Conservation (phyloP, 1,140 invertebrate species). For the Eriocheir sinensis region DNA sequence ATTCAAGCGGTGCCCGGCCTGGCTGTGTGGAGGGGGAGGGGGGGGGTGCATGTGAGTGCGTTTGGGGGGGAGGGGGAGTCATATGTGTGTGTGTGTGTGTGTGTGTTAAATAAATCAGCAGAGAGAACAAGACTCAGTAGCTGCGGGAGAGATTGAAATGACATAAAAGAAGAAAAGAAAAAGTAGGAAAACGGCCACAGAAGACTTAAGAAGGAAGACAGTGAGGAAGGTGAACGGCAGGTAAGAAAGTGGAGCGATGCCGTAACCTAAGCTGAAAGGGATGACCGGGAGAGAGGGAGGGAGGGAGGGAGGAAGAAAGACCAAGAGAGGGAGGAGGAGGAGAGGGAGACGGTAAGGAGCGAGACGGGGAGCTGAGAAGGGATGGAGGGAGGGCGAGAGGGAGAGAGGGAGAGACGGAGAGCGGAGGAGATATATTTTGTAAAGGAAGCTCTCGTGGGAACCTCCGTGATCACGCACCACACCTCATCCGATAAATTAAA, state of each 20-base stretch:
- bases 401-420: slow-evolving; percentile 30
- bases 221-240: neutral
- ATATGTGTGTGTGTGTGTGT: neutral
- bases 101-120: neutral
- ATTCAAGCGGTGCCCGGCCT: neutral
- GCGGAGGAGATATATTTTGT: neutral
- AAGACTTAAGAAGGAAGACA: neutral
- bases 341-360: neutral
- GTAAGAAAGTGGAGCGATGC: neutral
- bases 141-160: neutral
- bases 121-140: neutral
- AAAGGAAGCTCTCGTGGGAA: neutral
- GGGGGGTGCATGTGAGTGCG: neutral
- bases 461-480: neutral
- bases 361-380: neutral
- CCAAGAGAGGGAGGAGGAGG: neutral
- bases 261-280: neutral
- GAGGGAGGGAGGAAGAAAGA: neutral
- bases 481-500: slow-evolving; percentile 17
- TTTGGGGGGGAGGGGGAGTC: neutral
- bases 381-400: neutral
- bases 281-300: neutral
- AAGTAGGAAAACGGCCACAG: neutral
- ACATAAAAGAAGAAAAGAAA: neutral
- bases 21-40: neutral